Base-by-base conservation (phyloP, 2,888 invertebrate genomes). In the Lasioglossum vierecki region DNA sequence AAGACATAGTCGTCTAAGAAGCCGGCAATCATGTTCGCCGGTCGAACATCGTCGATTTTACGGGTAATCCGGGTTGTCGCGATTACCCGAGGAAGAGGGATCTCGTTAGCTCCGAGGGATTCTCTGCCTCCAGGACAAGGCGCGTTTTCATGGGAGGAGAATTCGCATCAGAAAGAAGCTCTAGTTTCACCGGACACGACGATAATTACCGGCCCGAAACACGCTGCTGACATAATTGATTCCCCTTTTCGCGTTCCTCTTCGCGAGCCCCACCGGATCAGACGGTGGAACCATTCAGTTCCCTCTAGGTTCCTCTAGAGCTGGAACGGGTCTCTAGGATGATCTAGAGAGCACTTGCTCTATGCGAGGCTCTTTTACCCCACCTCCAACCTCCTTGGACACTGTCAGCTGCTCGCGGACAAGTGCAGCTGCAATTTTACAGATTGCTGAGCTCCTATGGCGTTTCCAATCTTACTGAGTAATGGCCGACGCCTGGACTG, bases 171-270 rank as follows among this genome's bases (percentile, higher is more conserved):
- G 53, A 78, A 76, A 79, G 84, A 76, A 74, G 71, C 76, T 83
- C 73, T 75, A 72, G 77, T 85, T 88, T 80, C 79, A 79, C 49
- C 53, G 75, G 84, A 81, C 86, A 57, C 39, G 70, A 53, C 82
- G 89, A 87, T 89, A 89, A 89, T 85, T 89, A 84, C 82, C 26
- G 30, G 63, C 15, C 30, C 71, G 84, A 46, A 71, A 84, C 80
- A 82, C 76, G 81, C 82, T 75, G 53, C 79, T 49, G 76, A 80
- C 85, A 82, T 89, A 89, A 89, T 89, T 88, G 89, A 78, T 87
- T 89, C 80, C 85, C 80, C 85, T 82, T 75, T 70, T 70, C 66
- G 60, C 70, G 73, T 76, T 74, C 49, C 75, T 78, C 75, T 73
- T 73, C 30, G 74, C 78, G 77, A 35, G 77, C 70, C 73, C 22